Evolutionary conservation across 1,140 invertebrate genomes (phyloP), one percentile per base, ranked within the genome.

Genomic region (Andrena cerasifolii): DNA sequence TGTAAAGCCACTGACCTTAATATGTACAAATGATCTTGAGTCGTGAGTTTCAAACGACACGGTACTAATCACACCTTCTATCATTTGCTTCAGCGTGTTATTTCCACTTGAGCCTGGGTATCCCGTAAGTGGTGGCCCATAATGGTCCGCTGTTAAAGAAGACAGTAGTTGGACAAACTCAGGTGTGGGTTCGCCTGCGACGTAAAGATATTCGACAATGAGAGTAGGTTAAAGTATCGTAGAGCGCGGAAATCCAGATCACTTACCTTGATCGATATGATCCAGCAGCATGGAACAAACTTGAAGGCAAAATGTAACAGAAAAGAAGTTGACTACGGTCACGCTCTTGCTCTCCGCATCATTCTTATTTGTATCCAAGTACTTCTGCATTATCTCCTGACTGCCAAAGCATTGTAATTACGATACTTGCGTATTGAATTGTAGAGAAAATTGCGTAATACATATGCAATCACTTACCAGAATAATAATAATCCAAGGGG

Each of bases 141-240:
- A 92, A 85, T 89, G 89, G 36, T 89, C 89, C 8, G 91, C 90
- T 65, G 89, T 90, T 63, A 92, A 79, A 56, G 85, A 80, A 2
- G 93, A 92, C 10, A 93, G 81, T 18, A 92, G 66, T 79, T 93
- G 90, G 26, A 93, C 80, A 66, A 91, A 93, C 68, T 93, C 92
- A n/a, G 90, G 84, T 45, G 88, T 86, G 45, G 88, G 83, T 87
- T 93, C 89, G 28, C 80, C 92, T 93, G 36, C 66, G 70, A 79
- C 56, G 82, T 21, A 67, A 78, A 6, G 36, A 40, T 47, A 54
- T 65, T 24, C 36, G 31, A n/a, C n/a, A n/a, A n/a, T n/a, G n/a
- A n/a, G n/a, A n/a, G n/a, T n/a, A n/a, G n/a, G n/a, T n/a, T n/a
- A n/a, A 28, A 80, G 45, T 45, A 28, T 12, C 7, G 43, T 49